Evolutionary conservation across 2,888 invertebrate genomes (phyloP).

Genomic region (Mystacides longicornis): DNA sequence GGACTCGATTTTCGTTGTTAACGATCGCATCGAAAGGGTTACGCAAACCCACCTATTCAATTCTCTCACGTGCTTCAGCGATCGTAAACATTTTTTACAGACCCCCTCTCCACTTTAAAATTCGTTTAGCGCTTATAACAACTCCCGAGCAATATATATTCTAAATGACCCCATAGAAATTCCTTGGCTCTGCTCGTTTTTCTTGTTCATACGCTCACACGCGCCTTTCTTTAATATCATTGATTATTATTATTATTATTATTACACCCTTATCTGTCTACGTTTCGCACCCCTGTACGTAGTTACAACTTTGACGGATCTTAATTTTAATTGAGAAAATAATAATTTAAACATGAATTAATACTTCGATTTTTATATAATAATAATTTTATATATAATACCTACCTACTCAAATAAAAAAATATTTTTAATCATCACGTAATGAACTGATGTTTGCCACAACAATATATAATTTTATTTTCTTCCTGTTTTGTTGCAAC

Average conservation of each 20-base stretch:
- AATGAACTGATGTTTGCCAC: too few relatives aligned
- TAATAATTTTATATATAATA: too few relatives aligned
- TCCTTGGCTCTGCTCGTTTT: too few relatives aligned
- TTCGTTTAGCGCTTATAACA: conserved; percentile 28
- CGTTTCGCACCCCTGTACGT: too few relatives aligned
- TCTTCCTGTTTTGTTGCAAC: too few relatives aligned
- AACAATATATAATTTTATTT: too few relatives aligned
- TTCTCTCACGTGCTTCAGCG: neutral
- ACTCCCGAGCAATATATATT: conserved; percentile 32
- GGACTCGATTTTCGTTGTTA: too few relatives aligned
- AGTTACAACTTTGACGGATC: too few relatives aligned
- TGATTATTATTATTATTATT: too few relatives aligned
- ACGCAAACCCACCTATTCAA: neutral
- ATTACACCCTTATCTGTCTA: too few relatives aligned
- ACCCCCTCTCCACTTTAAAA: conserved; percentile 10
- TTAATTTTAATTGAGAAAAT: neutral
- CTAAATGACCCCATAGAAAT: conserved; percentile 32
- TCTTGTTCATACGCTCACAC: too few relatives aligned
- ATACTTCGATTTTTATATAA: neutral
- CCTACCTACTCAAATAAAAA: neutral
- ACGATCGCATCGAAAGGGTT: neutral
- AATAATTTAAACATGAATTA: neutral
- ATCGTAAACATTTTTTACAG: conserved; percentile 20
- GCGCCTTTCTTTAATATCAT: too few relatives aligned
- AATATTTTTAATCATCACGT: neutral